Evolutionary conservation across 1,140 invertebrate species (phyloP), one percentile per base, ranked within the genome.

Genomic region (Macrotrachela quadricornifera): DNA sequence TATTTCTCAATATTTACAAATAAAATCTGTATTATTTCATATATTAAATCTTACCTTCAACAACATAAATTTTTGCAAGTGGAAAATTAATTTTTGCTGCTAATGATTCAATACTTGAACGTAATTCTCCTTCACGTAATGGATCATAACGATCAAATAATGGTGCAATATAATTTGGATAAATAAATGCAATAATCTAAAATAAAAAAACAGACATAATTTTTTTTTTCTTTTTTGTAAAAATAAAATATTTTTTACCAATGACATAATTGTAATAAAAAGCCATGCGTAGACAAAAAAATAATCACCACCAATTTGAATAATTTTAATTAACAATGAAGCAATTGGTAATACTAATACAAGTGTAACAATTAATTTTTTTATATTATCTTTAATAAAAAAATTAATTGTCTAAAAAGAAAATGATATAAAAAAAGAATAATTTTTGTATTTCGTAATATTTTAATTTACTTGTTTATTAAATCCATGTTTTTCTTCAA

Each of bases 71-170:
- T 69, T 97, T 90, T 37, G 81, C 86, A 3, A 99, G 72, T 4
- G 94, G 91, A 70, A 94, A 99, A 42, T 82, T 75, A 13, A 97
- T 75, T 51, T 78, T 79, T 1, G 77, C 74, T 3, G 94, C 90
- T 54, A 99, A 71, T 58, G 77, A 74, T 72, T 97, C 87, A 66
- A 99, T 97, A 54, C 79, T 76, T 43, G 74, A 74, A 52, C 81
- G 79, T 0, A 99, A 70, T 44, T 82, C 77, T 46, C 92, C 90
- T 57, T 95, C 84, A 39, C 85, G 83, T 15, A 99, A 68, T 17
- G 88, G 85, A n/a, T 82, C 82, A 66, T 92, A 99, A 65, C 91
- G 96, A 66, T 99, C 94, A 73, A 99, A 99, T 8, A 99, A 68
- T 42, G 94, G 92, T 8, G 92, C 92, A 65, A 99, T 97, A 45